Evolutionary conservation across 2,888 invertebrate species (phyloP).

Genomic region (Tiliacea aurago): DNA sequence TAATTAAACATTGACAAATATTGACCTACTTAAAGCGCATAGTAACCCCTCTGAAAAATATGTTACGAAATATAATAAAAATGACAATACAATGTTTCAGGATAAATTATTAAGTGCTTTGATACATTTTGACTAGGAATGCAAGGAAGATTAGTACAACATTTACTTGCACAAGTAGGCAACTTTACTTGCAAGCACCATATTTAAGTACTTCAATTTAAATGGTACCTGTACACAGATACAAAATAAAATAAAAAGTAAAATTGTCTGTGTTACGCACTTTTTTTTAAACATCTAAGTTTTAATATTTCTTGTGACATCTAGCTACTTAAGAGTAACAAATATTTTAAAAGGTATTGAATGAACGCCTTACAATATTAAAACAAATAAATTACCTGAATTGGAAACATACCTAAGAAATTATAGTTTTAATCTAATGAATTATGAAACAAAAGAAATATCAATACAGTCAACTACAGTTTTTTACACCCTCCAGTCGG

Average conservation of each 20-base stretch:
- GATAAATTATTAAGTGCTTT: slow-evolving; percentile 32
- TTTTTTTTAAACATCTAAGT: background rate
- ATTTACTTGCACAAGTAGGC: slow-evolving; percentile 13
- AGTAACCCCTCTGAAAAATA: slow-evolving; percentile 13
- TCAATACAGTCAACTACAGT: background rate
- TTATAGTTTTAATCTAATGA: background rate
- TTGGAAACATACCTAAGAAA: background rate
- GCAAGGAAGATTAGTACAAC: slow-evolving; percentile 12
- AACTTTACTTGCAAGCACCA: slow-evolving; percentile 11
- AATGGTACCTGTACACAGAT: slow-evolving; percentile 9
- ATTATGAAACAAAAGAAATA: slow-evolving; percentile 1
- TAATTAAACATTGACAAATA: background rate
- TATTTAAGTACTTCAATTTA: slow-evolving; percentile 1
- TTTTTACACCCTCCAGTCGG: background rate
- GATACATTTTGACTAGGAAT: slow-evolving; percentile 49
- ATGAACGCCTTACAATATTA: background rate
- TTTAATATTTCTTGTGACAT: slow-evolving; percentile 25
- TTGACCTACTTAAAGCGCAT: background rate
- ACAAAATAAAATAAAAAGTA: background rate
- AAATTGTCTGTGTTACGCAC: background rate
- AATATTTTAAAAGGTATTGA: background rate
- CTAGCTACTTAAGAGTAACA: slow-evolving; percentile 13
- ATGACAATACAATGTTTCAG: slow-evolving; percentile 27
- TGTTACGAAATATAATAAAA: slow-evolving; percentile 17
- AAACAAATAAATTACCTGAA: background rate